A percentile compares a stretch with the other conserved stretches of the same genome.
Conservation (phyloP, 2,888 invertebrate species). For the Argyresthia goedartella region DNA sequence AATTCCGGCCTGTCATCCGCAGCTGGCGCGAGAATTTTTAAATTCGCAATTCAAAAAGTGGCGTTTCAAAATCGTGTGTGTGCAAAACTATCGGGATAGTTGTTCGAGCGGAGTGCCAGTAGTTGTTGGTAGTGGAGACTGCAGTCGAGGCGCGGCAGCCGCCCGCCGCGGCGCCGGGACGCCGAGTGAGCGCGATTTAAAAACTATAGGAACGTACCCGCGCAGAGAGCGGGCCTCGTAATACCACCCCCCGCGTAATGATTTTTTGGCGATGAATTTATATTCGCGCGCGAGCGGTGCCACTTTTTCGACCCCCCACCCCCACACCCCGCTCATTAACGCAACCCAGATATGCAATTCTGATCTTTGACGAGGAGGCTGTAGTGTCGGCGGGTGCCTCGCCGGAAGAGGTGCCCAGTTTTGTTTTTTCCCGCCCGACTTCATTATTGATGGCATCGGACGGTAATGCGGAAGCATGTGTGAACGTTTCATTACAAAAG, state of each 20-base stretch:
- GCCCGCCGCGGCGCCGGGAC: conserved; percentile 58
- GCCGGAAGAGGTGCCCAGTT: conserved; percentile 66
- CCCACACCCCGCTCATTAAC: conserved; percentile 71
- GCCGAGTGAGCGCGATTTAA: conserved; percentile 67
- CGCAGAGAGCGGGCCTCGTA: conserved; percentile 70
- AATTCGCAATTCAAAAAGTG: neutral
- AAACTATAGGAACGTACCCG: conserved; percentile 61
- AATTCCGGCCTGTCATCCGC: neutral
- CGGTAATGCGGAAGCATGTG: conserved; percentile 71
- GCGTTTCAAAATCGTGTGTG: neutral
- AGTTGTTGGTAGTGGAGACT: conserved; percentile 24
- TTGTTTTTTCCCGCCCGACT: conserved; percentile 72
- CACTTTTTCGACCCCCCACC: conserved; percentile 68
- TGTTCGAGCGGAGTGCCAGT: neutral
- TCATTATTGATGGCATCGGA: conserved; percentile 72
- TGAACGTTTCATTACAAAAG: conserved; percentile 71
- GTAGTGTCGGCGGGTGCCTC: conserved; percentile 70
- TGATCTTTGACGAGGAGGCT: conserved; percentile 74
- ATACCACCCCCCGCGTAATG: conserved; percentile 85
- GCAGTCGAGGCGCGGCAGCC: conserved; percentile 48
- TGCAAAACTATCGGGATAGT: neutral
- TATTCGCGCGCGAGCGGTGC: conserved; percentile 76
- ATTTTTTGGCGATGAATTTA: conserved; percentile 89
- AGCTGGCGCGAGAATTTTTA: neutral
- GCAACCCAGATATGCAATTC: conserved; percentile 77